Evolutionary conservation across 2,113 vertebrate genomes (phyloP).

Genomic region (Asarcornis scutulata): DNA sequence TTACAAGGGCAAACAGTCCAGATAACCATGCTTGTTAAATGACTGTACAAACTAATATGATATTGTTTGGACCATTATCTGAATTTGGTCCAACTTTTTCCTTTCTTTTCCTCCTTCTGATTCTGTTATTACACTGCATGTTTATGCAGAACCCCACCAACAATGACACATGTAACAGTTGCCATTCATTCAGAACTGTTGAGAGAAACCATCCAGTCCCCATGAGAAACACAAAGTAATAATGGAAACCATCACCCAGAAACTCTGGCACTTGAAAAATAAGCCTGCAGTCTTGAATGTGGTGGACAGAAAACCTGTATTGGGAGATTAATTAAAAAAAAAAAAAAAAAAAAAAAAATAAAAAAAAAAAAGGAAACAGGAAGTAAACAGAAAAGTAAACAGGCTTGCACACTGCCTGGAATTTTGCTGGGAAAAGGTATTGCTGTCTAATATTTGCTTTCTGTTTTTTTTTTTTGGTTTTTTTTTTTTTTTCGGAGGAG

Average conservation of each 20-base stretch:
- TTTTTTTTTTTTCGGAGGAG: neutral
- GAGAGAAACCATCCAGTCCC: neutral
- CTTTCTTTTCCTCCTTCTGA: neutral
- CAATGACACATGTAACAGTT: neutral
- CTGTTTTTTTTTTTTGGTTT: neutral
- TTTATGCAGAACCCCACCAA: neutral
- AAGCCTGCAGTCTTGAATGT: neutral
- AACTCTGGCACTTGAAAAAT: neutral
- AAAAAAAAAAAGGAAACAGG: neutral
- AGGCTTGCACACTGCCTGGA: neutral
- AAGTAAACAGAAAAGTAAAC: neutral
- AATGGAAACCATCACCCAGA: neutral
- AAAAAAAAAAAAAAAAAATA: neutral
- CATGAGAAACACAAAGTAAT: neutral
- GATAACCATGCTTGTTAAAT: slow-evolving; percentile 56
- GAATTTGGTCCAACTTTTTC: neutral
- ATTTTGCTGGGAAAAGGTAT: neutral
- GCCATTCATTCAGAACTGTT: neutral
- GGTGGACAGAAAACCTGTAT: neutral
- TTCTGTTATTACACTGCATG: neutral
- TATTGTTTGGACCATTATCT: slow-evolving; percentile 30
- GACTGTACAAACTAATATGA: neutral
- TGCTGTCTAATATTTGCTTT: neutral
- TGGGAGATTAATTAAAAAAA: neutral
- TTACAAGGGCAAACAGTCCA: slow-evolving; percentile 63